Conservation (phyloP, 2,888 invertebrate species). For the Microdon myrmicae region DNA sequence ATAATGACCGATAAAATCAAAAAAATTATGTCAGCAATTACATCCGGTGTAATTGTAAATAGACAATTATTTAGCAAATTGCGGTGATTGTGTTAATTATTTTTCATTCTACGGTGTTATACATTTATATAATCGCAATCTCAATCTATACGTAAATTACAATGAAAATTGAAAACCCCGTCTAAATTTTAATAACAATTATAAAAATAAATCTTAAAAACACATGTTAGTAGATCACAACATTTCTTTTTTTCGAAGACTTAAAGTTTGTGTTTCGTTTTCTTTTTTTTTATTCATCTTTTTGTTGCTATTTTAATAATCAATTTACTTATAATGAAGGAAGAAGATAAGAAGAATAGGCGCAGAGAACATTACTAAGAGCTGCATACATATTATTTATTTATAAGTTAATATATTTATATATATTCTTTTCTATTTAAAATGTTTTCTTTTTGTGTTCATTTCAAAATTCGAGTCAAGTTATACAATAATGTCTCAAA, state of each 20-base stretch:
- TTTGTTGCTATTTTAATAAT: slow-evolving; percentile 36
- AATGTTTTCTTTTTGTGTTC: no score
- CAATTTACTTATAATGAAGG: slow-evolving; percentile 53
- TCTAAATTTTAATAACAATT: slow-evolving; percentile 46
- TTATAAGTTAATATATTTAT: slow-evolving; percentile 34
- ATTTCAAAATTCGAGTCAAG: slow-evolving; percentile 50
- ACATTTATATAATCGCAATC: slow-evolving; percentile 28
- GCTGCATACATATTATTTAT: slow-evolving; percentile 51
- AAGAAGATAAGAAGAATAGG: slow-evolving; percentile 51
- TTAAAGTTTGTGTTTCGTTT: slow-evolving; percentile 42
- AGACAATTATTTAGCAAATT: slow-evolving; percentile 35
- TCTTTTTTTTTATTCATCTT: slow-evolving; percentile 46
- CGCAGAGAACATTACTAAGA: slow-evolving; percentile 50
- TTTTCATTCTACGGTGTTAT: slow-evolving; percentile 35
- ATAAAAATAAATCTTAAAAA: slow-evolving; percentile 47
- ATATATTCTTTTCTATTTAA: slow-evolving; percentile 12
- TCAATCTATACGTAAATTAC: slow-evolving; percentile 37
- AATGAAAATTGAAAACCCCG: slow-evolving; percentile 35
- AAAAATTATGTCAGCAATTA: slow-evolving; percentile 27
- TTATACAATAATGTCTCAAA: slow-evolving; percentile 36
- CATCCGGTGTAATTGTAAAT: slow-evolving; percentile 15
- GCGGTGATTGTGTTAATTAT: slow-evolving; percentile 36
- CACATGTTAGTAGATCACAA: slow-evolving; percentile 43
- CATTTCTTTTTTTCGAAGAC: slow-evolving; percentile 55
- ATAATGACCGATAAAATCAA: no score